Conservation (phyloP, 2,797 vertebrate genomes). For the Cuniculus paca region DNA sequence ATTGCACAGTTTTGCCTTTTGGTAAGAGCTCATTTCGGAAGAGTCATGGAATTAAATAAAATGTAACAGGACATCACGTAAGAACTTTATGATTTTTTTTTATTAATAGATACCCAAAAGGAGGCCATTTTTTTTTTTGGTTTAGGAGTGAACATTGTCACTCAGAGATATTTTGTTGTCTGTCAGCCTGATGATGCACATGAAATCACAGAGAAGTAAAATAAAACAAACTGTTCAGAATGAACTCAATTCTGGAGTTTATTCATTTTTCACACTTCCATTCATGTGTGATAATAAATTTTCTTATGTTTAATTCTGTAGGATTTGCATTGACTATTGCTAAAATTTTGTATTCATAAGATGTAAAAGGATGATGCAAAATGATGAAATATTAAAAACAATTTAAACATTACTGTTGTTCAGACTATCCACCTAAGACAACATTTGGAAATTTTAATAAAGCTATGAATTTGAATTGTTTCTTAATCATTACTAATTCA, state of each 20-base stretch:
- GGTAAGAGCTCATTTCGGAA: not conserved
- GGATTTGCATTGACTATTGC: not conserved
- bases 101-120: not conserved
- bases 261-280: not conserved
- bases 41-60: not conserved
- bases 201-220: not conserved
- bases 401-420: not conserved
- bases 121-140: not conserved
- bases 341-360: not conserved
- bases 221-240: not conserved
- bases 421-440: not conserved
- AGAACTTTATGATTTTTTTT: not conserved
- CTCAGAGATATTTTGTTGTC: not conserved
- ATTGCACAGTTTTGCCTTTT: not conserved
- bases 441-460: not conserved
- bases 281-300: conserved; percentile 1
- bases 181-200: not conserved
- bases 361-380: not conserved
- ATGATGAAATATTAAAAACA: not conserved
- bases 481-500: not conserved
- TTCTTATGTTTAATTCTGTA: not conserved
- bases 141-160: not conserved
- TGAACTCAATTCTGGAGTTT: not conserved
- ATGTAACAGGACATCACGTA: not conserved
- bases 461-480: not conserved